Evolutionary conservation across 2,888 invertebrate species (phyloP), one percentile per base, ranked within the genome.

Genomic region (Papilio demoleus): DNA sequence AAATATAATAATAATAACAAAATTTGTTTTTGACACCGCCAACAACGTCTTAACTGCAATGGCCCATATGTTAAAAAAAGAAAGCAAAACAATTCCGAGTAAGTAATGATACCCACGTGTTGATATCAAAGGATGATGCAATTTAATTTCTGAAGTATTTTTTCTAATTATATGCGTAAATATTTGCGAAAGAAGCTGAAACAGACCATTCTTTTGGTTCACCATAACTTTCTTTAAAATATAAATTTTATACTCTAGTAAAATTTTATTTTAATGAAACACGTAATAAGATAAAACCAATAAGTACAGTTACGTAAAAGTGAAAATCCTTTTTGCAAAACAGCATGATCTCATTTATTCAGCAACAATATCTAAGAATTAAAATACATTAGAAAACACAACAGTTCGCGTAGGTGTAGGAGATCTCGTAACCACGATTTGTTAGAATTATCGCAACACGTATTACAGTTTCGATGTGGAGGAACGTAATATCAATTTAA

Each of bases 371-470:
- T 53, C 53, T 53, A 27, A n/a, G 53, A 53, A 53, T 6, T 53
- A 53, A 53, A 53, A 53, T 53, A n/a, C 53, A 53, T 53, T 53
- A 53, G 24, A n/a, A 53, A 53, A 53, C 53, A 53, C 27, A 53
- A 50, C 22, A 47, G 14, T 27, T 24, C 3, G 53, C n/a, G 53
- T 53, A 53, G 27, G 53, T 53, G 53, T 53, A 5, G 27, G n/a
- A 53, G 27, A 53, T 50, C 50, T 53, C 53, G 53, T 53, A 53
- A 53, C n/a, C 53, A 53, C 24, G 6, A 24, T 53, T 8, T 53
- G 5, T 53, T 53, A n/a, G 22, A 24, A 53, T 8, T n/a, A 27
- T 53, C 8, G n/a, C n/a, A 24, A 27, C 27, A 27, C 22, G 14
- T 27, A 53, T 27, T 14, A 53, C n/a, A 27, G n/a, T 53, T 22